Evolutionary conservation across 2,888 invertebrate genomes (phyloP).

Genomic region (Amiota minor): DNA sequence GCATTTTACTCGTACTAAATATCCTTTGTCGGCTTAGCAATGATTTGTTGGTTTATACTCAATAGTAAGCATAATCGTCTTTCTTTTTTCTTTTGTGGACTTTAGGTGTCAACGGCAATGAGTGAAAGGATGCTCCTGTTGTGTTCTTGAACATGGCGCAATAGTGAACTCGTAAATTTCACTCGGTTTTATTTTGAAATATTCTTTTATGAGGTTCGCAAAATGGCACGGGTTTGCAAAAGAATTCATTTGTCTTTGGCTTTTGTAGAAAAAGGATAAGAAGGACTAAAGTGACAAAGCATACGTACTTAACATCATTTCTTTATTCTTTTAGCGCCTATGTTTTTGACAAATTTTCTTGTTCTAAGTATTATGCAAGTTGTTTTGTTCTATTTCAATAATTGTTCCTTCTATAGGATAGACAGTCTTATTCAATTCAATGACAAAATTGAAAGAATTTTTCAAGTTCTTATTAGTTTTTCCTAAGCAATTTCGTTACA

Average conservation of each 20-base stretch:
- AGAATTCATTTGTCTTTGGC: not conserved
- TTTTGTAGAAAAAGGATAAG: not conserved
- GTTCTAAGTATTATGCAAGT: not conserved
- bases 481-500: no score
- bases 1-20: not conserved
- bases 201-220: not conserved
- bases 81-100: not conserved
- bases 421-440: not conserved
- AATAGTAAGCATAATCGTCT: no score
- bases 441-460: no score
- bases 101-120: conserved; percentile 3
- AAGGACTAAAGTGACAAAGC: not conserved
- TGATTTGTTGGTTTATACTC: conserved; percentile 16
- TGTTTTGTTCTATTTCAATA: no score
- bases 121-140: not conserved
- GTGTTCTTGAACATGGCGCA: not conserved
- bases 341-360: not conserved
- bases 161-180: conserved; percentile 18
- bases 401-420: not conserved
- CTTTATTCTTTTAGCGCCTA: no score
- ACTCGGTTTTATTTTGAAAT: conserved; percentile 2
- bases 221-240: not conserved
- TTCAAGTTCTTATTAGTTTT: no score
- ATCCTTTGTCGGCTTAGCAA: not conserved
- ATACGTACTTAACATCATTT: no score